Evolutionary conservation across 1,140 invertebrate genomes (phyloP).

Genomic region (Caenorhabditis briggsae): DNA sequence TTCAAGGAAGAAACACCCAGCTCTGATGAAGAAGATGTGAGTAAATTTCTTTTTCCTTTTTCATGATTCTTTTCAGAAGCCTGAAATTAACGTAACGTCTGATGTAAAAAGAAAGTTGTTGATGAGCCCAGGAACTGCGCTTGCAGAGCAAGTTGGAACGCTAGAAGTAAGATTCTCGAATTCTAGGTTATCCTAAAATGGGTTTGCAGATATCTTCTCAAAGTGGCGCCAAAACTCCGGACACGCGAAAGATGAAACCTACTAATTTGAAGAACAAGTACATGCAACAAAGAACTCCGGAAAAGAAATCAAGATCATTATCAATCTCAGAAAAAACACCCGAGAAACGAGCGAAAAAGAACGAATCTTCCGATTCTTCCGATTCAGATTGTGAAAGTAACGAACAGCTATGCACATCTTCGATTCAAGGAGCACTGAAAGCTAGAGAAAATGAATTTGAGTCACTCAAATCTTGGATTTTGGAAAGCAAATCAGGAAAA

Average conservation of each 20-base stretch:
- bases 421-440: conserved; percentile 2
- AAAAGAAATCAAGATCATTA: background rate
- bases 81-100: background rate
- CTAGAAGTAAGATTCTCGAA: background rate
- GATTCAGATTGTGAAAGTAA: background rate
- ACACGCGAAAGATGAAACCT: background rate
- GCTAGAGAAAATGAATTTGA: conserved; percentile 86
- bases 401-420: background rate
- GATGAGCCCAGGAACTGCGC: background rate
- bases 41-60: background rate
- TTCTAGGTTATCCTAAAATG: background rate
- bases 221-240: background rate
- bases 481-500: conserved; percentile 82
- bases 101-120: background rate
- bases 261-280: background rate
- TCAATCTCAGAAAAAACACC: background rate
- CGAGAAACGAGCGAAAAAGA: conserved; percentile 3
- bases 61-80: background rate
- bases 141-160: background rate
- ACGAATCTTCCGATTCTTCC: background rate
- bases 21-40: no score
- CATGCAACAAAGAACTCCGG: background rate
- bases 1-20: no score
- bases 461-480: conserved; percentile 84
- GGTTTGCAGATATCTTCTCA: background rate